These are phyloP conservation scores for Balanococcus diminutus DNA, from an alignment of 2,888 invertebrate species.

Conservation along the genomic window DNA sequence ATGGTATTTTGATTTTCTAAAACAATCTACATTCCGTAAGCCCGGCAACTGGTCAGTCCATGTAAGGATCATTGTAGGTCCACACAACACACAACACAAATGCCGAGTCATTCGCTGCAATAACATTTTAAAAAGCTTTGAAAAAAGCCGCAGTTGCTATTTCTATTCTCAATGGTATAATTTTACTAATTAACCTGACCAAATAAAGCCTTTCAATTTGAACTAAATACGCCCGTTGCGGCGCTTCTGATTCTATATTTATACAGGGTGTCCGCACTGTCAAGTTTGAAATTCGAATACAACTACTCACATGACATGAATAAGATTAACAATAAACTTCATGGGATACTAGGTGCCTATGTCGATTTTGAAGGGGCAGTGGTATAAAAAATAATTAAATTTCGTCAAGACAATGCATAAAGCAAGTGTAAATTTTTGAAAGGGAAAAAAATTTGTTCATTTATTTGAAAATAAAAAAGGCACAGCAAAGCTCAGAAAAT, in stretches of 20 bases:
- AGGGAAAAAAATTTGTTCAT: no score
- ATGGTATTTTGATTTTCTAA: background rate
- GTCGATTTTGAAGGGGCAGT: no score
- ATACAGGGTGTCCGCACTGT: no score
- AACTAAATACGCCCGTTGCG: background rate
- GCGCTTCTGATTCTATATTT: background rate
- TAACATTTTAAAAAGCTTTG: background rate
- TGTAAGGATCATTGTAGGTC: background rate
- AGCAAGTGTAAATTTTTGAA: no score
- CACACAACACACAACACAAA: background rate
- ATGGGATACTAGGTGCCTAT: no score
- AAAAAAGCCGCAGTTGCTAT: background rate
- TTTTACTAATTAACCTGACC: constrained; percentile 32
- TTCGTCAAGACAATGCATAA: no score
- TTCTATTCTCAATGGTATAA: background rate
- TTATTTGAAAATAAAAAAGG: no score
- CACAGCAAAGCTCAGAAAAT: no score
- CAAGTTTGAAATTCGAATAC: no score
- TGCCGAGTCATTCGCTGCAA: background rate
- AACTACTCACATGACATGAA: no score
- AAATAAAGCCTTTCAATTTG: constrained; percentile 7
- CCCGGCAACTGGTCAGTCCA: background rate
- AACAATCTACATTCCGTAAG: background rate
- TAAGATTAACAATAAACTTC: no score
- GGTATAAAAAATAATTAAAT: no score